These are phyloP conservation scores for Hemibagrus wyckioides DNA, from an alignment of 2,113 vertebrate genomes.

Conservation along the genomic window DNA sequence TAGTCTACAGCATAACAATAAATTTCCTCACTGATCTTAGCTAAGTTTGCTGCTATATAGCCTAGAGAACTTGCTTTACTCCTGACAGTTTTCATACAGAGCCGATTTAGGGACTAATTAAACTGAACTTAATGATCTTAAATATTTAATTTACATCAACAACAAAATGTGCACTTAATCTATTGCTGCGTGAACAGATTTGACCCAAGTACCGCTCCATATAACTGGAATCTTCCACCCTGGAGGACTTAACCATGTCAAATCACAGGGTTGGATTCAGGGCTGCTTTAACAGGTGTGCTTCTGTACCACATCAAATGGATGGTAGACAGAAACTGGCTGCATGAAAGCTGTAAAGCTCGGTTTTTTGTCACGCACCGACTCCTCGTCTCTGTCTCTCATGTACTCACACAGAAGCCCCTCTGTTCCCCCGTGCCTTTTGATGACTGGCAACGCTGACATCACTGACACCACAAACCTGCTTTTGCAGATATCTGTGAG, in stretches of 20 bases:
- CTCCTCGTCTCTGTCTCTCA: not conserved
- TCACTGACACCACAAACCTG: constrained; percentile 40
- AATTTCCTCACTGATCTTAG: not conserved
- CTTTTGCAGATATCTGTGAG: constrained; percentile 29
- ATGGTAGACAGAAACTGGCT: not conserved
- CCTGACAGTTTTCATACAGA: not conserved
- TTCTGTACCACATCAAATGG: constrained; percentile 6
- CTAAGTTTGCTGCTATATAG: not conserved
- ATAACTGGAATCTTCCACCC: not conserved
- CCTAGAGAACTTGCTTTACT: not conserved
- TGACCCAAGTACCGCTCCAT: not conserved
- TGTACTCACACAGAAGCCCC: constrained; percentile 34
- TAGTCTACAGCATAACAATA: no score
- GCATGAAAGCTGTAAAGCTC: not conserved
- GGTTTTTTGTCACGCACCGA: not conserved
- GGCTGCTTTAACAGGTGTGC: constrained; percentile 9
- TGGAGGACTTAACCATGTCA: not conserved
- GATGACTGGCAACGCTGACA: constrained; percentile 52
- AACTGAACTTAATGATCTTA: not conserved
- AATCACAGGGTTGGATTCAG: constrained; percentile 1
- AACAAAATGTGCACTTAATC: not conserved
- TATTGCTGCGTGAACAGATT: not conserved
- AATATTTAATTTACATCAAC: no score
- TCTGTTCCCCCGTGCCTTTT: constrained; percentile 51
- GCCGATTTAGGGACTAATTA: not conserved